Evolutionary conservation across 2,888 invertebrate species (phyloP).

Genomic region (Heliconius hortense): DNA sequence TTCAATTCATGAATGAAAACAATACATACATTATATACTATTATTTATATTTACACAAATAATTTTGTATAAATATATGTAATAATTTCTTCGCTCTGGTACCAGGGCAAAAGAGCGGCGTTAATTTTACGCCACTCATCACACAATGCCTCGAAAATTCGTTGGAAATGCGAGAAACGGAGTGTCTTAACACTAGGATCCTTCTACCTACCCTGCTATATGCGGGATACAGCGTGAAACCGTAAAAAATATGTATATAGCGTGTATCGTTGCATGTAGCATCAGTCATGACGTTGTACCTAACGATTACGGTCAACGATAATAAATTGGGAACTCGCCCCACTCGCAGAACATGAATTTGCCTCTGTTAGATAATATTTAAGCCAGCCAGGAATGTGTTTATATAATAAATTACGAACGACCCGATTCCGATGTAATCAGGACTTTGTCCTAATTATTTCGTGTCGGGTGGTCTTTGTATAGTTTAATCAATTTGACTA

Average conservation of each 20-base stretch:
- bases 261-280: constrained; percentile 5
- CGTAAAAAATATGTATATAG: background rate
- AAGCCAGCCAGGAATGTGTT: constrained; percentile 36
- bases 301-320: constrained; percentile 27
- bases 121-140: no score
- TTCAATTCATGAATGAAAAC: background rate
- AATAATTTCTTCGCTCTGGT: no score
- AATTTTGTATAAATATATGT: background rate
- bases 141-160: no score
- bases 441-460: constrained; percentile 13
- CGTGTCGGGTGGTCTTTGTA: background rate
- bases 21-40: background rate
- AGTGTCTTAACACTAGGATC: no score
- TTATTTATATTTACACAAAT: background rate
- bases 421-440: constrained; percentile 31
- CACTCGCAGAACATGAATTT: constrained; percentile 34
- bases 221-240: no score
- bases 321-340: constrained; percentile 34
- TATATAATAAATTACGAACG: constrained; percentile 38
- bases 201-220: no score
- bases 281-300: constrained; percentile 15
- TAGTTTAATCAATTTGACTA: constrained; percentile 4
- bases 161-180: no score
- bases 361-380: constrained; percentile 39
- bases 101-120: no score